phyloP scores from a whole-genome alignment of 2,888 invertebrate species.

The Desoria tigrina region DNA sequence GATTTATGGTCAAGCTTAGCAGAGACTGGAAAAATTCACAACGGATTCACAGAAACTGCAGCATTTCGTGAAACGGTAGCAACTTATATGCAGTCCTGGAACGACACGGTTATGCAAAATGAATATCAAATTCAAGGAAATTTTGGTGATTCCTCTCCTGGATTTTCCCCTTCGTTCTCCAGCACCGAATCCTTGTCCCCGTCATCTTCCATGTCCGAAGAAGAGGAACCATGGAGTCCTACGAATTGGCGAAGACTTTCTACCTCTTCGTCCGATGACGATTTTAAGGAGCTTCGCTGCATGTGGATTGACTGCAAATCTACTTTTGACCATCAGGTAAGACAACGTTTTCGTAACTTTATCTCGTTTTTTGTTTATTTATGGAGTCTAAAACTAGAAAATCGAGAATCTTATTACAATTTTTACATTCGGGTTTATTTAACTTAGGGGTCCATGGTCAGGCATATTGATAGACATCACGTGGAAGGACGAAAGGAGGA shows the following conservation, averaged over 20 bases:
- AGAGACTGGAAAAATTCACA: background rate
- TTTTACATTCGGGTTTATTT: background rate
- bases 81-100: background rate
- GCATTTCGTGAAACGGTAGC: background rate
- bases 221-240: background rate
- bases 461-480: conserved; percentile 77
- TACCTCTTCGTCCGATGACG: conserved; percentile 11
- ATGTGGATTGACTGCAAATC: conserved; percentile 84
- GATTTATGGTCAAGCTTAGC: background rate
- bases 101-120: too few species aligned
- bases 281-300: conserved; percentile 60
- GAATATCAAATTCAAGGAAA: background rate
- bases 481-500: conserved; percentile 70
- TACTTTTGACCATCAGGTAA: conserved; percentile 74
- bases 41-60: background rate
- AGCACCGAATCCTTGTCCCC: background rate
- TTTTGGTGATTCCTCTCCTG: background rate
- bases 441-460: conserved; percentile 56
- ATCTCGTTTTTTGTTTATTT: too few species aligned
- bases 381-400: too few species aligned
- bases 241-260: background rate
- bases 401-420: too few species aligned
- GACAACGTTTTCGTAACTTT: background rate
- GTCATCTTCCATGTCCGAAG: background rate
- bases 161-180: background rate